Percentiles rank a stretch among this genome's conserved stretches.
Evolutionary conservation across 2,113 vertebrate species (phyloP).

Genomic region (Paedocypris sp.): DNA sequence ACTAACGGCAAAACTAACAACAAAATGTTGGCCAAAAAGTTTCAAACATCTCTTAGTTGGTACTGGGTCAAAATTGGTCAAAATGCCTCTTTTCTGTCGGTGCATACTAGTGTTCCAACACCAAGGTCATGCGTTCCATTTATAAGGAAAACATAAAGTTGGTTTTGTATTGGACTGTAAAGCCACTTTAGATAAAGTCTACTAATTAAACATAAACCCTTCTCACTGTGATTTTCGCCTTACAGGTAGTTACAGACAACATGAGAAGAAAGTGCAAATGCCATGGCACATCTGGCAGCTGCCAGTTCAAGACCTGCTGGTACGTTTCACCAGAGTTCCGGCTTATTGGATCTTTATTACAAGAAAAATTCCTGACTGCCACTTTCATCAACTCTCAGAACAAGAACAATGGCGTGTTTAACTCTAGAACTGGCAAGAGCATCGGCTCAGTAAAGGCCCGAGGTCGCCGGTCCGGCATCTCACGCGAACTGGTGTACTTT

Average conservation of each 20-base stretch:
- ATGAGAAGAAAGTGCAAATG: conserved; percentile 85
- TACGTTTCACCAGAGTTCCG: conserved; percentile 80
- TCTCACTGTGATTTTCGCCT: conserved; percentile 17
- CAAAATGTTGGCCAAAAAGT: no score
- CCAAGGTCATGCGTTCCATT: no score
- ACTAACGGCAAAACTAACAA: no score
- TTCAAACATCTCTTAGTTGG: no score
- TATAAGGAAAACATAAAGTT: no score
- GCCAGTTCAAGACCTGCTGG: conserved; percentile 91
- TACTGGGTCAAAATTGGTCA: no score
- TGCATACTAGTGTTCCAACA: no score
- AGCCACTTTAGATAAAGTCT: no score
- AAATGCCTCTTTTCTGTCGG: no score
- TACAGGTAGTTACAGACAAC: conserved; percentile 78
- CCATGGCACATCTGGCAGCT: conserved; percentile 85
- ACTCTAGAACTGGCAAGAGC: conserved; percentile 52
- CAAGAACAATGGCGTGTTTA: conserved; percentile 80
- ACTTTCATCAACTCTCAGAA: conserved; percentile 81
- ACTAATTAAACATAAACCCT: neutral
- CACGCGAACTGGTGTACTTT: conserved; percentile 79
- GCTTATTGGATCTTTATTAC: conserved; percentile 67
- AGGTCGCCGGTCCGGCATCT: conserved; percentile 59
- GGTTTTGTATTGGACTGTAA: no score
- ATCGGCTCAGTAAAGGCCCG: conserved; percentile 33
- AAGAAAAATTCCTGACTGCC: conserved; percentile 71